Conservation (phyloP, 2,888 invertebrate genomes). For the Aleiodes testaceus region DNA sequence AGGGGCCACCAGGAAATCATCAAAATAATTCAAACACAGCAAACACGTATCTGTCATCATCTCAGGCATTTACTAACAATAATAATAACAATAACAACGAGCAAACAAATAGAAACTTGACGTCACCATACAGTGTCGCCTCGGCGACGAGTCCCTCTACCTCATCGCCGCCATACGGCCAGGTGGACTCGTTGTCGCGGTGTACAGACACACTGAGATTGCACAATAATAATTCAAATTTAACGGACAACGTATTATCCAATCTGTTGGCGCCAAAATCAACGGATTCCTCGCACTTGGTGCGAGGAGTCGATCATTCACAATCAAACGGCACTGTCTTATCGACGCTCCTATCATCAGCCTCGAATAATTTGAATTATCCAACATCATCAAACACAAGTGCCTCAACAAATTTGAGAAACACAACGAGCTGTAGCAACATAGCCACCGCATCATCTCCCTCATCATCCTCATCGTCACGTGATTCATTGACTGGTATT, state of each 20-base stretch:
- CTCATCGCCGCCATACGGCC: conserved; percentile 59
- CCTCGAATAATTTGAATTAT: conserved; percentile 47
- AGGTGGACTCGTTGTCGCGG: conserved; percentile 59
- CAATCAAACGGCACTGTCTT: conserved; percentile 53
- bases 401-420: conserved; percentile 48
- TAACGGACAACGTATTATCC: conserved; percentile 55
- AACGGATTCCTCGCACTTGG: conserved; percentile 46
- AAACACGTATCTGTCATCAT: conserved; percentile 29
- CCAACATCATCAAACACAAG: conserved; percentile 48
- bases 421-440: conserved; percentile 3
- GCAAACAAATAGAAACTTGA: conserved; percentile 50
- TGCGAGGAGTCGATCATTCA: conserved; percentile 41
- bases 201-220: conserved; percentile 57
- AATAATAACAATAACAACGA: conserved; percentile 46
- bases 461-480: conserved; percentile 52
- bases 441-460: conserved; percentile 43
- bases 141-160: conserved; percentile 51
- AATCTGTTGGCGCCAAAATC: conserved; percentile 56
- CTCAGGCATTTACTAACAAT: conserved; percentile 45
- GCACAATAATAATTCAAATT: conserved; percentile 23
- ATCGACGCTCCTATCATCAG: conserved; percentile 57
- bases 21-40: conserved; percentile 54
- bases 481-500: conserved; percentile 63
- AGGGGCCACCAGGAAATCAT: conserved; percentile 64
- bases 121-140: conserved; percentile 49